These are phyloP conservation scores for Panzeria rudis DNA, from an alignment of 2,888 invertebrate genomes.

Conservation along the genomic window DNA sequence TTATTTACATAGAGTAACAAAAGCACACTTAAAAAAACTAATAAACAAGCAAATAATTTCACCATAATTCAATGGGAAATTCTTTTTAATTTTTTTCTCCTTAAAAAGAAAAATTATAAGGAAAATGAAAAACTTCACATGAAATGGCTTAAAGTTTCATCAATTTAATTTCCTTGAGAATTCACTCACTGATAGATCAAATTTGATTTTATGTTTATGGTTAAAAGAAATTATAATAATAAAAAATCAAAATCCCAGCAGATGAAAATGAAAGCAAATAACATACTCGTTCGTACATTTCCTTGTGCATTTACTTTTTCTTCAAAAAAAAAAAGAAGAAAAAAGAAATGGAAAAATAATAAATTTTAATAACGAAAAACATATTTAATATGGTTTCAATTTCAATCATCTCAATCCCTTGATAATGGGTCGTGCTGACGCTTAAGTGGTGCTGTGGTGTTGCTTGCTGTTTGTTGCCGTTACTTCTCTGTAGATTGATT, in stretches of 20 bases:
- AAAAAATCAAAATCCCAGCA: not conserved
- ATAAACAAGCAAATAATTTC: not conserved
- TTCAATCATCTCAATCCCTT: slow-evolving; percentile 56
- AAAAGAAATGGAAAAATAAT: slow-evolving; percentile 8
- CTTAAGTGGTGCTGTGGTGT: slow-evolving; percentile 27
- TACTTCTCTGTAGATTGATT: slow-evolving; percentile 34
- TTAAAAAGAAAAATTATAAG: not conserved
- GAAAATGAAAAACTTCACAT: slow-evolving; percentile 15
- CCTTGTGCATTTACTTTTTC: not conserved
- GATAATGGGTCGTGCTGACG: slow-evolving; percentile 41
- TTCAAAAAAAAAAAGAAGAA: slow-evolving; percentile 3
- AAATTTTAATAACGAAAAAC: slow-evolving; percentile 32
- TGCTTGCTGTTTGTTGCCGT: slow-evolving; percentile 1
- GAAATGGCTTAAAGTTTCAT: slow-evolving; percentile 24
- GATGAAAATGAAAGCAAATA: slow-evolving; percentile 21
- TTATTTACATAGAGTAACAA: not conserved
- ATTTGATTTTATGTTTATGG: slow-evolving; percentile 34
- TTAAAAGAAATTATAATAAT: not conserved
- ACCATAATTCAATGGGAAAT: slow-evolving; percentile 19
- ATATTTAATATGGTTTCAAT: slow-evolving; percentile 37
- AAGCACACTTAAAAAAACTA: not conserved
- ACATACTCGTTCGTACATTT: not conserved
- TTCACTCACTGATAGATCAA: slow-evolving; percentile 6
- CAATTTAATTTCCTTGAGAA: slow-evolving; percentile 53
- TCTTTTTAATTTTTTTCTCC: not conserved